phyloP scores from a whole-genome alignment of 2,888 invertebrate species.

The Tiliacea aurago region DNA sequence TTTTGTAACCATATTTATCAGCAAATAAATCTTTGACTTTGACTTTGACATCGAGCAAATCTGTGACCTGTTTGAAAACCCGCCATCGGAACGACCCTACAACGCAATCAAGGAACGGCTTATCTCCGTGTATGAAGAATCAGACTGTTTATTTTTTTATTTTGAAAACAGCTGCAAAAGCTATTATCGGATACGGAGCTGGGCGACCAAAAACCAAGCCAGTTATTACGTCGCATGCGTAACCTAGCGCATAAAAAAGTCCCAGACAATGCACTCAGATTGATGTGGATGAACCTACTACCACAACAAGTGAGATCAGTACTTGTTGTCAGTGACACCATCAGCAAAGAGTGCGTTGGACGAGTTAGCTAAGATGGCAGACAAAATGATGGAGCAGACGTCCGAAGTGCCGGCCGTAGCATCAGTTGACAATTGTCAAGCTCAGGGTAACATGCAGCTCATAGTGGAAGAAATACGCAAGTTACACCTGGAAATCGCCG shows the following conservation, averaged over 20 bases:
- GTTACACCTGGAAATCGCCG: conserved; percentile 19
- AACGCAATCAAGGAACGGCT: conserved; percentile 27
- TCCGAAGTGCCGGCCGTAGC: background rate
- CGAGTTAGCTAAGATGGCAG: conserved; percentile 27
- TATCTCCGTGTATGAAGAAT: conserved; percentile 42
- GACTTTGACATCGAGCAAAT: conserved; percentile 28
- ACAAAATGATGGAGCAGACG: conserved; percentile 33
- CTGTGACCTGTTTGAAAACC: conserved; percentile 11
- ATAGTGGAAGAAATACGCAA: conserved; percentile 16
- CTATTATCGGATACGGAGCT: conserved; percentile 13
- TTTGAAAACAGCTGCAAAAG: conserved; percentile 41
- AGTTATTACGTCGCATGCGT: conserved; percentile 46
- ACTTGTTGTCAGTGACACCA: conserved; percentile 27
- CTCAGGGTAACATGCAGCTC: conserved; percentile 4
- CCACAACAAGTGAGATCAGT: conserved; percentile 35
- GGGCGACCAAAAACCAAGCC: conserved; percentile 49
- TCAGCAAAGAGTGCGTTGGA: conserved; percentile 29
- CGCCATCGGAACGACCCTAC: conserved; percentile 6
- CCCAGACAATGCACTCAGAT: conserved; percentile 21
- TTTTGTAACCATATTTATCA: too few relatives aligned
- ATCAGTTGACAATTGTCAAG: background rate
- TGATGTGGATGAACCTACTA: conserved; percentile 33
- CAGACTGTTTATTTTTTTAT: too few relatives aligned
- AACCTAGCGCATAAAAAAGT: conserved; percentile 40
- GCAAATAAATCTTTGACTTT: too few relatives aligned